These are phyloP conservation scores for Tragelaphus scriptus DNA, from an alignment of 2,113 vertebrate genomes.

Conservation along the genomic window DNA sequence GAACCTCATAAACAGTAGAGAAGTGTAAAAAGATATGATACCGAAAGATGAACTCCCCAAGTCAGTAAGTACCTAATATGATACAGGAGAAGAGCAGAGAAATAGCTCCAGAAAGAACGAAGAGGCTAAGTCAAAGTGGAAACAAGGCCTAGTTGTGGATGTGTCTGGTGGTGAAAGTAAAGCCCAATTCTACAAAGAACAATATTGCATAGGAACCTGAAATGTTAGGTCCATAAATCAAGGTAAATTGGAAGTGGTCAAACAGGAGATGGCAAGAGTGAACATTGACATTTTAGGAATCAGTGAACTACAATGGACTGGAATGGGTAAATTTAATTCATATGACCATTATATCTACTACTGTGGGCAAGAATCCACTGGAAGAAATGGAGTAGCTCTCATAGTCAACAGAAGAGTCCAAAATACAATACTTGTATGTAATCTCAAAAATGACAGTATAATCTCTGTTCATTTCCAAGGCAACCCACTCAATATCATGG, in stretches of 20 bases:
- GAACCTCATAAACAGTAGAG: neutral
- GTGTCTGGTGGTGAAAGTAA: neutral
- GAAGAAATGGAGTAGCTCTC: neutral
- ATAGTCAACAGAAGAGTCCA: neutral
- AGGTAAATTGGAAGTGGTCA: neutral
- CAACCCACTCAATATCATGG: neutral
- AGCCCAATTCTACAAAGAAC: neutral
- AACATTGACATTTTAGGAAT: neutral
- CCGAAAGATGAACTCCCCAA: neutral
- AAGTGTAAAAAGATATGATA: neutral
- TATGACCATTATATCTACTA: neutral
- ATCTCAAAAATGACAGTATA: neutral
- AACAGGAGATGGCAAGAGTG: neutral
- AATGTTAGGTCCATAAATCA: neutral
- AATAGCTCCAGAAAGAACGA: neutral
- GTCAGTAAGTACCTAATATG: neutral
- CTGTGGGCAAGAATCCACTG: neutral
- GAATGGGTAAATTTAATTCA: neutral
- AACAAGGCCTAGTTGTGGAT: neutral
- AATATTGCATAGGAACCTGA: neutral
- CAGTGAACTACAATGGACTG: neutral
- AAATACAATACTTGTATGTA: neutral
- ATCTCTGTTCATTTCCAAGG: neutral
- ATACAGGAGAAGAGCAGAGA: neutral
- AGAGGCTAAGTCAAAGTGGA: neutral